Evolutionary conservation across 2,888 invertebrate genomes (phyloP), one percentile per base, ranked within the genome.

Genomic region (Crocallis elinguaria): DNA sequence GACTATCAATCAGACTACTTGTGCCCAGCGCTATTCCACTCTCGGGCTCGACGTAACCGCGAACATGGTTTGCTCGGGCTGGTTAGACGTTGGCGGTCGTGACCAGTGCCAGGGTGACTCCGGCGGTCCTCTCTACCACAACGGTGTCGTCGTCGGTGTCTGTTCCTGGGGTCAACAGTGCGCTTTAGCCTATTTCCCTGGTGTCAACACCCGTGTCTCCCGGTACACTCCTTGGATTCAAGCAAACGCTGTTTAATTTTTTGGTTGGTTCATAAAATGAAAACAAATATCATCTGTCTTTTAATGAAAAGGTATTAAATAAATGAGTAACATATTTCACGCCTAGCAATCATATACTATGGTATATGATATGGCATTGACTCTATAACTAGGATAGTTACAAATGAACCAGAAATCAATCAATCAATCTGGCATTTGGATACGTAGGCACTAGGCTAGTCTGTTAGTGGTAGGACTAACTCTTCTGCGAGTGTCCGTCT

Each of bases 61-160:
- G 33, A 73, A 72, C 62, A 75, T 77, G 73, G 12, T 77, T 50
- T 77, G 77, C 58, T 58, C 71, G 25, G 75, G 76, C 12, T 63
- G 61, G 65, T 58, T 73, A 29, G 70, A 71, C 33, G 66, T 70
- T 11, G 71, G 71, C 32, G 74, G 71, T 21, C 69, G 73, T 38
- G 75, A 71, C 66, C 69, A 69, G 60, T 77, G 77, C 66, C 63
- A 59, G 50, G 72, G 73, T 3, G 75, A 76, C 66, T 73, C 75
- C 44, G 77, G 76, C 11, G 71, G 73, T 3, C 76, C 77, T 12
- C 67, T 75, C 49, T 67, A 59, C 61, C 72, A 75, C 62, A 72
- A 73, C 53, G 38, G 48, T 2, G 49, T 72, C 13, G 55, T 73
- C 8, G 69, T 77, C 35, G 74, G 77, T n/a, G 58, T 77, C 33